Conservation (phyloP, 2,888 invertebrate species). For the Stenodema calcarata region DNA sequence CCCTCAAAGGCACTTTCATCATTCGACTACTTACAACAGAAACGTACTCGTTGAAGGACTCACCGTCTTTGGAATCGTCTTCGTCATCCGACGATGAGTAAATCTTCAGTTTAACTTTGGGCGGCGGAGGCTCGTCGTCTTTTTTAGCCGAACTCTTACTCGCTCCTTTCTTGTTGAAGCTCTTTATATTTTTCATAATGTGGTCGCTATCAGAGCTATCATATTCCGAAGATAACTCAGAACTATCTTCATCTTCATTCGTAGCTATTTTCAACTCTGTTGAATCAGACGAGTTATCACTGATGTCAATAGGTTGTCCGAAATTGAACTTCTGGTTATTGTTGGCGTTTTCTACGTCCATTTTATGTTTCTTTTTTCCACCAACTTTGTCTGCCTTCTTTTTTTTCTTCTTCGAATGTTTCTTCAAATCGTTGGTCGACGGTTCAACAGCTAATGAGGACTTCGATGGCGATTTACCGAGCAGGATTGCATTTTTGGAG, state of each 20-base stretch:
- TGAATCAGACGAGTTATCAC: conserved; percentile 36
- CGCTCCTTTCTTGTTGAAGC: conserved; percentile 42
- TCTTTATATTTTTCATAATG: conserved; percentile 44
- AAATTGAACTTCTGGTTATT: conserved; percentile 13
- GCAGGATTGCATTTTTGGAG: not conserved
- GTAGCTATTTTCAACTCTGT: conserved; percentile 30
- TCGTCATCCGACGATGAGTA: conserved; percentile 39
- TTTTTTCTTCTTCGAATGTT: not conserved
- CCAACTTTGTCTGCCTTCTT: not conserved
- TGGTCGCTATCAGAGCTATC: conserved; percentile 41
- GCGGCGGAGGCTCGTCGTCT: conserved; percentile 28
- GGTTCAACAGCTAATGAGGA: not conserved
- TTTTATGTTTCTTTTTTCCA: conserved; percentile 29
- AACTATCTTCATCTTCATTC: conserved; percentile 39
- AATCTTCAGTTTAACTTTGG: conserved; percentile 26
- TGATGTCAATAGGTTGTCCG: conserved; percentile 27
- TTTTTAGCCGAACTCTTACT: conserved; percentile 27
- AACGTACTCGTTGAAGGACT: not conserved
- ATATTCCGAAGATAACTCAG: conserved; percentile 35
- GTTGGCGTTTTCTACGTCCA: conserved; percentile 24
- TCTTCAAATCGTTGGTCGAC: not conserved
- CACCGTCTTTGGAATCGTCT: conserved; percentile 26
- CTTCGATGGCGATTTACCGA: not conserved
- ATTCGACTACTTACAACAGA: no score
- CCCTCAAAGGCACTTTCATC: no score